Evolutionary conservation across 1,140 invertebrate genomes (phyloP).

Genomic region (Vanessa tameamea): DNA sequence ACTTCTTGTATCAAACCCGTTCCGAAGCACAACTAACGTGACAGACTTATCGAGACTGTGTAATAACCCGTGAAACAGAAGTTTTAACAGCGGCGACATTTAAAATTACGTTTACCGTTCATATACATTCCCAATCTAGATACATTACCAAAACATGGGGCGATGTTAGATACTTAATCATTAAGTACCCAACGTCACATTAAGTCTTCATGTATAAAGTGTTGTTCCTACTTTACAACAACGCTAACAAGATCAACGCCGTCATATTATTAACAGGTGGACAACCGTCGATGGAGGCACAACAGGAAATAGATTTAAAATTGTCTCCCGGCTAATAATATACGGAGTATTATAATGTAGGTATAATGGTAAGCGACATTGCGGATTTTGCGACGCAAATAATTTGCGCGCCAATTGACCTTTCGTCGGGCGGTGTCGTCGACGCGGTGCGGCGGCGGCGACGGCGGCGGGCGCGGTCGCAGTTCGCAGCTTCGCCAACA

Average conservation of each 20-base stretch:
- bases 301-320: conserved; percentile 41
- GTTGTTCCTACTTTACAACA: background rate
- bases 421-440: conserved; percentile 75
- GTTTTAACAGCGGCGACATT: conserved; percentile 1
- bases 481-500: conserved; percentile 64
- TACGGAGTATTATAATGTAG: conserved; percentile 37
- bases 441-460: conserved; percentile 47
- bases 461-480: conserved; percentile 66
- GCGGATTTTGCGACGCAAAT: conserved; percentile 78
- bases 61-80: background rate
- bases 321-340: conserved; percentile 47
- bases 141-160: background rate
- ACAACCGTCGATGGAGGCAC: background rate
- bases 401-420: conserved; percentile 80
- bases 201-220: background rate
- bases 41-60: conserved; percentile 2
- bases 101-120: background rate
- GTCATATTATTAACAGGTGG: background rate
- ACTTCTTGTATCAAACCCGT: conserved; percentile 40
- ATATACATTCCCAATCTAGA: background rate
- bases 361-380: conserved; percentile 58
- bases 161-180: too few species aligned
- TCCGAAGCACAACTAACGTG: conserved; percentile 22
- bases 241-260: background rate
- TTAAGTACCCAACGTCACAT: background rate